Percentiles rank a stretch among this genome's conserved stretches.
Conservation (phyloP, 2,888 invertebrate species). For the Leptura quadrifasciata region DNA sequence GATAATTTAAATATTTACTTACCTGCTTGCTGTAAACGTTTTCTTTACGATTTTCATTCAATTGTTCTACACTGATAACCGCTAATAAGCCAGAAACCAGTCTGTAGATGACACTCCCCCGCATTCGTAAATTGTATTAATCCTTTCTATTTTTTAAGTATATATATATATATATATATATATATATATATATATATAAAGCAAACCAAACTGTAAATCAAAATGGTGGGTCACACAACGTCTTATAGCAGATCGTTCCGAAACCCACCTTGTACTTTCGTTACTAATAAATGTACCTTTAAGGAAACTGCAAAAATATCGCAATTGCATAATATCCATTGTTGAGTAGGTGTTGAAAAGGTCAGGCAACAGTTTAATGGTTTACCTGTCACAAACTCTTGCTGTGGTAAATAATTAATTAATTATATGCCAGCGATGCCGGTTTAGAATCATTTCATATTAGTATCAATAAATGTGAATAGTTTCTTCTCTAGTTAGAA, state of each 20-base stretch:
- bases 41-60: too few relatives aligned
- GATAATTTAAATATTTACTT: too few relatives aligned
- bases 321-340: conserved; percentile 3
- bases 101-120: too few relatives aligned
- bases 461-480: background rate
- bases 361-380: conserved; percentile 19
- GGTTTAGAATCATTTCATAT: background rate
- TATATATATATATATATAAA: too few relatives aligned
- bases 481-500: background rate
- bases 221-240: background rate
- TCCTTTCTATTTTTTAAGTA: too few relatives aligned
- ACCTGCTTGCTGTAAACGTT: too few relatives aligned
- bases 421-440: background rate
- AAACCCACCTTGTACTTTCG: background rate
- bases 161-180: too few relatives aligned
- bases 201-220: background rate
- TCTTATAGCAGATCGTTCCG: background rate
- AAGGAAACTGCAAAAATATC: conserved; percentile 18
- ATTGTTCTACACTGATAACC: too few relatives aligned
- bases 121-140: too few relatives aligned
- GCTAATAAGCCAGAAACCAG: too few relatives aligned
- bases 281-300: conserved; percentile 7
- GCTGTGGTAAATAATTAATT: conserved; percentile 22
- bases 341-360: conserved; percentile 23
- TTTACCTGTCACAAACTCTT: conserved; percentile 12